Percentiles rank a stretch among this genome's conserved stretches.
Conservation (phyloP, 2,797 vertebrate genomes). For the Protonibea diacanthus region DNA sequence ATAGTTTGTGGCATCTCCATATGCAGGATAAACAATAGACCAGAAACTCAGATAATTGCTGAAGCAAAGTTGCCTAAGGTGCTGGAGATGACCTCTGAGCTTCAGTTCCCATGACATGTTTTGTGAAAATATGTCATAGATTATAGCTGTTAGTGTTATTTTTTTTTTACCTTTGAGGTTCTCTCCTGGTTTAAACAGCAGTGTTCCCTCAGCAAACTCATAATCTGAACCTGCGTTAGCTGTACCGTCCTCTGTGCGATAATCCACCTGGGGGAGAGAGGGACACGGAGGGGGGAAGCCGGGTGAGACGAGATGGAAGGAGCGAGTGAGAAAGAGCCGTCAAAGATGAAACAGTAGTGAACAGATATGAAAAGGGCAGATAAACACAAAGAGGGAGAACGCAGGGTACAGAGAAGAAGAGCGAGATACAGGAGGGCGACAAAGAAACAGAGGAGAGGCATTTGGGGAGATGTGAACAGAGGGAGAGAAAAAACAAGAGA, state of each 20-base stretch:
- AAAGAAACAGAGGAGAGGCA: slow-evolving; percentile 26
- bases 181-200: slow-evolving; percentile 89
- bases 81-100: slow-evolving; percentile 29
- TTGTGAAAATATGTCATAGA: slow-evolving; percentile 46
- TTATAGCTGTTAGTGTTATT: slow-evolving; percentile 4
- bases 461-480: slow-evolving; percentile 49
- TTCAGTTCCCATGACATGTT: slow-evolving; percentile 36
- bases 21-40: background rate
- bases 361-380: slow-evolving; percentile 50
- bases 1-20: background rate
- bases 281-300: slow-evolving; percentile 3
- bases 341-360: slow-evolving; percentile 46
- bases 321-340: slow-evolving; percentile 19
- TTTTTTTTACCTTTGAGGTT: slow-evolving; percentile 81
- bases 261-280: slow-evolving; percentile 84
- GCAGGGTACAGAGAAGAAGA: background rate
- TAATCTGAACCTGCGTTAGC: slow-evolving; percentile 92
- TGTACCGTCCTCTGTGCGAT: slow-evolving; percentile 89
- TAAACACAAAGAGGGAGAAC: slow-evolving; percentile 47
- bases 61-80: background rate
- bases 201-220: slow-evolving; percentile 89
- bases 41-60: background rate
- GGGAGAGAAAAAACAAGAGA: slow-evolving; percentile 55
- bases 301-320: slow-evolving; percentile 6
- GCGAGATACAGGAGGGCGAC: background rate